Conservation (phyloP, 2,888 invertebrate genomes). For the Acanthoscelides obtectus region DNA sequence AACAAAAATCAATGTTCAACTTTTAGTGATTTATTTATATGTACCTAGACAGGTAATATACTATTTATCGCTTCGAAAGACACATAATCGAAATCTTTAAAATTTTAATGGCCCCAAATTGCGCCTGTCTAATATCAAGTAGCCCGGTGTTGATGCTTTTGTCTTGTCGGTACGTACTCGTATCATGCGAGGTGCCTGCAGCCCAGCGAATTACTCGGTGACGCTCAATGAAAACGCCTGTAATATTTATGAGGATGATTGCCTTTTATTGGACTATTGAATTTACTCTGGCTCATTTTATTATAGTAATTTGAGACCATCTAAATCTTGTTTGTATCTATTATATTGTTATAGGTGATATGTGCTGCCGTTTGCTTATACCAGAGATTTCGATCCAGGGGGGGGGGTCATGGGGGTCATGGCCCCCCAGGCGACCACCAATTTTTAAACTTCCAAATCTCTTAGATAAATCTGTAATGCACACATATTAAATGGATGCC, state of each 20-base stretch:
- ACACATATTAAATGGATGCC: too few species aligned
- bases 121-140: background rate
- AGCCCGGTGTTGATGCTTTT: background rate
- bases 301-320: constrained; percentile 21
- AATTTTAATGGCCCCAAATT: background rate
- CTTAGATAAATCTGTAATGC: too few species aligned
- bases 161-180: background rate
- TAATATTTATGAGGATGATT: constrained; percentile 26
- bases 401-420: too few species aligned
- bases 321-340: constrained; percentile 29
- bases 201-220: background rate
- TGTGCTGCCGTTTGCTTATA: background rate
- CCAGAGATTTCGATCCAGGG: too few species aligned
- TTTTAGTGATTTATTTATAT: too few species aligned
- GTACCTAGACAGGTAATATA: too few species aligned
- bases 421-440: too few species aligned
- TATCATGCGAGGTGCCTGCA: background rate
- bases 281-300: constrained; percentile 25
- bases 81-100: too few species aligned
- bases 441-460: too few species aligned
- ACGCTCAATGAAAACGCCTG: constrained; percentile 23
- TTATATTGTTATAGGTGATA: constrained; percentile 19
- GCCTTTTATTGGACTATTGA: constrained; percentile 30
- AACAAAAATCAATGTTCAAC: too few species aligned
- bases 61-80: too few species aligned